Conservation (phyloP, 2,797 vertebrate genomes). For the Tragelaphus oryx region DNA sequence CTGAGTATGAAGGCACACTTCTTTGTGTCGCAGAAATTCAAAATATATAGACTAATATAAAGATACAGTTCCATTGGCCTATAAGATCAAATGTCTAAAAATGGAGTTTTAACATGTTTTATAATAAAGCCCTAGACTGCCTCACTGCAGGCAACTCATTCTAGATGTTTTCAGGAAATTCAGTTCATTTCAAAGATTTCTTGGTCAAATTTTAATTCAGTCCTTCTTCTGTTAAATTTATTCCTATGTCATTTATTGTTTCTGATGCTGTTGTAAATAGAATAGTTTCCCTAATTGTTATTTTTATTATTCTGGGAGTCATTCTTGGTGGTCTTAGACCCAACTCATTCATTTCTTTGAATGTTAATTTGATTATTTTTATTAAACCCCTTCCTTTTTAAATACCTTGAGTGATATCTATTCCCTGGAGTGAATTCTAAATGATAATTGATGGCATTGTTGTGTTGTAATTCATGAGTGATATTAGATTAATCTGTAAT, state of each 20-base stretch:
- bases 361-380: background rate
- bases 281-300: background rate
- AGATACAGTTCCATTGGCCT: background rate
- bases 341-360: background rate
- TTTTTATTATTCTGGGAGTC: background rate
- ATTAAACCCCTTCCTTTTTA: background rate
- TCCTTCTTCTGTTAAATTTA: background rate
- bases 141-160: background rate
- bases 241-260: background rate
- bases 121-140: background rate
- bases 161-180: background rate
- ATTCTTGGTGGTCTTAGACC: background rate
- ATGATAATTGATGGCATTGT: background rate
- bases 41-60: background rate
- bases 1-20: background rate
- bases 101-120: background rate
- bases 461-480: background rate
- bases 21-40: conserved; percentile 38
- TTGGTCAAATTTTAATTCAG: background rate
- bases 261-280: background rate
- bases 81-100: background rate
- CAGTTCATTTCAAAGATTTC: background rate
- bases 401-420: background rate
- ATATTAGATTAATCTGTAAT: background rate
- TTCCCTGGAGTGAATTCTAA: background rate